These are phyloP conservation scores for Anolis carolinensis DNA, from an alignment of 2,113 vertebrate species.

Conservation along the genomic window DNA sequence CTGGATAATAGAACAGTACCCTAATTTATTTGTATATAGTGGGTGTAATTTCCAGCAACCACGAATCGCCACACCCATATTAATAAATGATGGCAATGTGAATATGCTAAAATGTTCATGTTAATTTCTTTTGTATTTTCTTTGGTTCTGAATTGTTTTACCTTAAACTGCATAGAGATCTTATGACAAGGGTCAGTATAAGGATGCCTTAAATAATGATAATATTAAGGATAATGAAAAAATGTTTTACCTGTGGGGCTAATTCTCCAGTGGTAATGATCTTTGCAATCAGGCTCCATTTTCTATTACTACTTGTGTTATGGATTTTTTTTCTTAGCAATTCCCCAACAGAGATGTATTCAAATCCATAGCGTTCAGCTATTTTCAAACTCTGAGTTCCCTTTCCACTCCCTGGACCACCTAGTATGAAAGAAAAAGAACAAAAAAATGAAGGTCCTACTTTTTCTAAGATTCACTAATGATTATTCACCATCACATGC, in stretches of 20 bases:
- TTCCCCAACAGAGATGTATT: slow-evolving; percentile 96
- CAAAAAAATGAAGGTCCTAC: neutral
- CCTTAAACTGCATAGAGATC: too few species aligned
- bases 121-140: too few species aligned
- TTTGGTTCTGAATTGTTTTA: too few species aligned
- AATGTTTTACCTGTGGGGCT: slow-evolving; percentile 90
- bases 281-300: slow-evolving; percentile 98
- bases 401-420: slow-evolving; percentile 97
- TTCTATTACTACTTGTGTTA: slow-evolving; percentile 94
- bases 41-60: too few species aligned
- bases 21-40: too few species aligned
- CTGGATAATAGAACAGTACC: too few species aligned
- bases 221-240: too few species aligned
- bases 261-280: slow-evolving; percentile 98
- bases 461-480: neutral
- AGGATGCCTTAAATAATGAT: too few species aligned
- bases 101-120: too few species aligned
- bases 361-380: slow-evolving; percentile 93
- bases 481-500: neutral
- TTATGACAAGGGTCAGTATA: too few species aligned
- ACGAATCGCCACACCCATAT: too few species aligned
- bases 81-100: too few species aligned
- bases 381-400: slow-evolving; percentile 98
- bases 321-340: slow-evolving; percentile 96
- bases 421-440: slow-evolving; percentile 69